Conservation (phyloP, 1,140 invertebrate species). For the Eupeodes corollae region DNA sequence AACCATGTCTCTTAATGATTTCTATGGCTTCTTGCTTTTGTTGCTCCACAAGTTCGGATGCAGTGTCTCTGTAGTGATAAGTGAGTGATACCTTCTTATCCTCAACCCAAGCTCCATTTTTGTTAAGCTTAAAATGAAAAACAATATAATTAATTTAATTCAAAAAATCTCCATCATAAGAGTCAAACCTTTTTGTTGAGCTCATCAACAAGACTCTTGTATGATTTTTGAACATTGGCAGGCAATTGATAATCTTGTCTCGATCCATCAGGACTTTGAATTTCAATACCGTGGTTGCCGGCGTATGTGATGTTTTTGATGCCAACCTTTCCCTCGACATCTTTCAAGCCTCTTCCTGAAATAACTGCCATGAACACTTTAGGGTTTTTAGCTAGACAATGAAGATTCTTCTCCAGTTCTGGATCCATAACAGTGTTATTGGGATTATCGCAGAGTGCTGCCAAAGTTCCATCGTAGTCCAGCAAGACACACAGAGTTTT, state of each 20-base stretch:
- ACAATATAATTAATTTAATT: background rate
- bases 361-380: constrained; percentile 78
- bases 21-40: constrained; percentile 52
- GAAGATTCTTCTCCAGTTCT: constrained; percentile 68
- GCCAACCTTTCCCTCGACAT: constrained; percentile 76
- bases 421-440: constrained; percentile 68
- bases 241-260: constrained; percentile 81
- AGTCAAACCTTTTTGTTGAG: constrained; percentile 58
- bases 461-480: constrained; percentile 83
- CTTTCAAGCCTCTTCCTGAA: constrained; percentile 71
- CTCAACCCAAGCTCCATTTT: constrained; percentile 80
- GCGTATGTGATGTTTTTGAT: constrained; percentile 80
- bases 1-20: constrained; percentile 62
- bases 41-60: constrained; percentile 46
- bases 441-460: constrained; percentile 76
- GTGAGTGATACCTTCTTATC: constrained; percentile 80
- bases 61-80: constrained; percentile 77
- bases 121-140: constrained; percentile 47
- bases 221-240: constrained; percentile 64
- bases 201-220: constrained; percentile 60
- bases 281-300: constrained; percentile 79
- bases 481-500: constrained; percentile 68
- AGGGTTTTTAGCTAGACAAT: constrained; percentile 66
- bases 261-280: constrained; percentile 75
- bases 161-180: background rate